Percentiles rank a stretch among this genome's conserved stretches.
Evolutionary conservation across 2,113 vertebrate species (phyloP).

Genomic region (Xiphophorus maculatus): DNA sequence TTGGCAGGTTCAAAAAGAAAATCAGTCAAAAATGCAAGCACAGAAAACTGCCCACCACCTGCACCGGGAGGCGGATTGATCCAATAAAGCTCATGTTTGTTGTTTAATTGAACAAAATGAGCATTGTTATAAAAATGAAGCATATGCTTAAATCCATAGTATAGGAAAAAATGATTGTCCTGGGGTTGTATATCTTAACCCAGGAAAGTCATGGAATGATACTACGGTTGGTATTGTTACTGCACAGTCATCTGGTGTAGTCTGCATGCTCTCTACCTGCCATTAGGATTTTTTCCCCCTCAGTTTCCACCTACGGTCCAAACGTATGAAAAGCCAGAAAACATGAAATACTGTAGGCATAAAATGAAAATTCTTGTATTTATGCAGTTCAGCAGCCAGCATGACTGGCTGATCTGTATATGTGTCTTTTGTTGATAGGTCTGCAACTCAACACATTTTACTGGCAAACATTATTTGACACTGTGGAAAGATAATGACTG

Average conservation of each 20-base stretch:
- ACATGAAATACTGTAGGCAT: too few relatives aligned
- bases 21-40: slow-evolving; percentile 42
- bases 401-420: too few relatives aligned
- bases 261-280: not conserved
- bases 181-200: not conserved
- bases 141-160: not conserved
- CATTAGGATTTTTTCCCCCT: not conserved
- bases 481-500: too few relatives aligned
- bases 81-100: slow-evolving; percentile 27
- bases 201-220: not conserved
- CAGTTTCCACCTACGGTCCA: too few relatives aligned
- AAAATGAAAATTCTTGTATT: too few relatives aligned
- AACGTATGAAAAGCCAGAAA: too few relatives aligned
- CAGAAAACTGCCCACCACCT: slow-evolving; percentile 28
- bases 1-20: slow-evolving; percentile 51
- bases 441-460: too few relatives aligned
- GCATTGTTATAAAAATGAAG: not conserved
- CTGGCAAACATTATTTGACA: too few relatives aligned
- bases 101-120: slow-evolving; percentile 16
- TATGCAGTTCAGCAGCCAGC: too few relatives aligned
- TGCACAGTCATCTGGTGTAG: not conserved
- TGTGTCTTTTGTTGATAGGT: too few relatives aligned
- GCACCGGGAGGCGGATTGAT: slow-evolving; percentile 30
- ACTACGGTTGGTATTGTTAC: not conserved
- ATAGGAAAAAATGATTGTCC: not conserved